Base-by-base conservation (phyloP, 1,140 invertebrate genomes). In the Harpegnathos saltator region DNA sequence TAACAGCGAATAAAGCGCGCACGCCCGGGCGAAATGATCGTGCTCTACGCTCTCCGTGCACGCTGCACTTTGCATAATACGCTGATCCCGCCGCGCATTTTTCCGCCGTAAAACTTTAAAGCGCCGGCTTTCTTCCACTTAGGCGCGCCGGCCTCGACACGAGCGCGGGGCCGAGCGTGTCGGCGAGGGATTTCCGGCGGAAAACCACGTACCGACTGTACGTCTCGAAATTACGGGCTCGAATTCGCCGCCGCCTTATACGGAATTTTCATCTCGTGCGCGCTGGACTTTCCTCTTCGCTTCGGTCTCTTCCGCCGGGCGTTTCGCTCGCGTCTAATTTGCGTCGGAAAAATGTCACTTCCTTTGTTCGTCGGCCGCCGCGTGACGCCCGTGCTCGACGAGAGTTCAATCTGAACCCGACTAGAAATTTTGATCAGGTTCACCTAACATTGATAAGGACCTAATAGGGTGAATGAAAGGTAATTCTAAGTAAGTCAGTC, bases 61-160 rank as follows among this genome's bases (percentile, higher is more conserved):
- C 44, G 22, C 48, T 50, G 24, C 52, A 69, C 50, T 84, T 84
- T 73, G 83, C 78, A 73, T 82, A 73, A 84, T 82, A 58, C 66
- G 56, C 56, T 69, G 58, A 80, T 69, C 17, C 69, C 14, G 7
- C 69, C 14, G 7, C 22, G 17, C 26, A 69, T 58, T 80, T 80
- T 71, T 69, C 65, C 17, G 4, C n/a, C 14, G 4, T 5, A 58
- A 48, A 71, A 33, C 19, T 78, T 78, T 24, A 68, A 78, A 56
- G 22, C 22, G 33, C 63, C 63, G 63, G 56, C 75, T 71, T 71
- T 80, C 75, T 59, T 80, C 17, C 22, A 19, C 61, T 65, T 52
- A 72, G 29, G 15, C 24, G 38, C 48, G 48, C 69, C 71, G 52
- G 24, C 38, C 0, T 44, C 4, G 3, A 11, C 33, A 15, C 15